phyloP scores from a whole-genome alignment of 1,140 invertebrate genomes.

The Delia radicum region DNA sequence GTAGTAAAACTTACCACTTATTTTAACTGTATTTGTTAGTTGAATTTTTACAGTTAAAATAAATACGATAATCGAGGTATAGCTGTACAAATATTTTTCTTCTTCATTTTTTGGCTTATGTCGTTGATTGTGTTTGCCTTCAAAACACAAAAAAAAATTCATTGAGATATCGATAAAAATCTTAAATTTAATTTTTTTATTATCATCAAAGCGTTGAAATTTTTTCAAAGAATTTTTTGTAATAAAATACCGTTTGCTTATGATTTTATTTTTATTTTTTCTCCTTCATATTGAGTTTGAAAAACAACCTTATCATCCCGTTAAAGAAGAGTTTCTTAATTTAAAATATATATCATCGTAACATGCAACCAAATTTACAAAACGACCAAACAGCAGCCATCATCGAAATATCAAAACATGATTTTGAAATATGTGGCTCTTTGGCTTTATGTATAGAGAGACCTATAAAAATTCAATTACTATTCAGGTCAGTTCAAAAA shows the following conservation, averaged over 20 bases:
- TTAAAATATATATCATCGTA: conserved; percentile 7
- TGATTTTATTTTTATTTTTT: not conserved
- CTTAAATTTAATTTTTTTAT: conserved; percentile 15
- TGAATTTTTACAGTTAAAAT: no score
- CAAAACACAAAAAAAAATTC: not conserved
- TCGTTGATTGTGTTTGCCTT: not conserved
- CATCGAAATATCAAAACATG: not conserved
- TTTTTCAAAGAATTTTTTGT: conserved; percentile 21
- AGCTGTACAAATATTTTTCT: no score
- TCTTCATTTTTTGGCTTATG: not conserved
- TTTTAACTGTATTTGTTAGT: no score
- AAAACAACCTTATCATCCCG: not conserved
- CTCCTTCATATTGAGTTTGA: not conserved
- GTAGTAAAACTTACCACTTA: no score
- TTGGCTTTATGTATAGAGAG: not conserved
- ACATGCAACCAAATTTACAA: no score
- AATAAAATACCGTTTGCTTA: conserved; percentile 7
- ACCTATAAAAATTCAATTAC: conserved; percentile 14
- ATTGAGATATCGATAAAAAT: conserved; percentile 18
- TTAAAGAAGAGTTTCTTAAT: not conserved
- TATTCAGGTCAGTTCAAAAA: conserved; percentile 11
- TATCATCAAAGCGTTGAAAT: conserved; percentile 23
- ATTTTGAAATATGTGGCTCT: not conserved
- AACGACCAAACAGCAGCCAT: not conserved
- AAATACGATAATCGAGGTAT: no score